phyloP scores from a whole-genome alignment of 1,140 invertebrate species.

The Polypedilum vanderplanki region DNA sequence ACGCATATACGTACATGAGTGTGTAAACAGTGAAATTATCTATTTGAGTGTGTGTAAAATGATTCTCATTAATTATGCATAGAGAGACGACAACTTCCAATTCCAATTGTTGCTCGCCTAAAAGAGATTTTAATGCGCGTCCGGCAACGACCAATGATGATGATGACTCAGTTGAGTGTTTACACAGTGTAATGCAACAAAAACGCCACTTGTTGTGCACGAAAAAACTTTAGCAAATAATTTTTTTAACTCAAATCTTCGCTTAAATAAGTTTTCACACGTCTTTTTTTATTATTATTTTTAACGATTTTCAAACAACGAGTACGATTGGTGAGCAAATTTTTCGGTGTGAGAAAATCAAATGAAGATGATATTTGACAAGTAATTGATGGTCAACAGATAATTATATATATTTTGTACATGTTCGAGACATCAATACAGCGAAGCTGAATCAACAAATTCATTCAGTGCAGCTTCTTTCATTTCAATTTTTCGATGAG shows the following conservation, averaged over 20 bases:
- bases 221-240: conserved; percentile 15
- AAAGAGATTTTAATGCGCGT: conserved; percentile 17
- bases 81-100: neutral
- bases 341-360: neutral
- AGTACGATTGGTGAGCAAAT: neutral
- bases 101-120: neutral
- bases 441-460: no score
- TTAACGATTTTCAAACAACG: conserved; percentile 1
- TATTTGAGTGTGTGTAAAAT: conserved; percentile 9
- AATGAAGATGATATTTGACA: neutral
- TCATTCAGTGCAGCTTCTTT: neutral
- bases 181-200: neutral
- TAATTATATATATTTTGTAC: no score
- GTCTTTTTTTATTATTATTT: neutral
- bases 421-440: no score
- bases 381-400: no score
- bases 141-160: conserved; percentile 16
- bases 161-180: neutral
- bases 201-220: conserved; percentile 9
- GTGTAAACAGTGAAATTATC: neutral
- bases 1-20: neutral
- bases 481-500: neutral
- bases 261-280: neutral
- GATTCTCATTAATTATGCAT: conserved; percentile 13
- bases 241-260: neutral